Evolutionary conservation across 2,113 vertebrate species (phyloP).

Genomic region (Pholis gunnellus): DNA sequence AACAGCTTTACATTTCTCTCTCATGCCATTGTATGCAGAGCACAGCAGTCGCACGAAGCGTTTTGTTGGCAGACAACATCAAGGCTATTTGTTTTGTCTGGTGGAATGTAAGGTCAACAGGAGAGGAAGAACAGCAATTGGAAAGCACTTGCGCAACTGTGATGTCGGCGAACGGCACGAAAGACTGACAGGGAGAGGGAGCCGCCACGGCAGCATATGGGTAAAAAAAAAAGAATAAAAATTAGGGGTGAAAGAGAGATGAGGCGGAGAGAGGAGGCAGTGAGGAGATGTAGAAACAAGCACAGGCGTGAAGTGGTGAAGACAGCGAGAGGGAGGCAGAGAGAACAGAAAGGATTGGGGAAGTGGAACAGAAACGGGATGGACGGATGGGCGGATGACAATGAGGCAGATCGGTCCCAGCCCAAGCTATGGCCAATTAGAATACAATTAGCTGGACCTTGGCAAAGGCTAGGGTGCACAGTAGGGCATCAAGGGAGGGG

Average conservation of each 20-base stretch:
- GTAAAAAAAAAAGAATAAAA: not conserved
- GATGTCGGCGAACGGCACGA: slow-evolving; percentile 61
- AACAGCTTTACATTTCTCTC: slow-evolving; percentile 74
- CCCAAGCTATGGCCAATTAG: slow-evolving; percentile 81
- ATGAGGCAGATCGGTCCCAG: slow-evolving; percentile 80
- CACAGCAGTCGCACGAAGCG: slow-evolving; percentile 67
- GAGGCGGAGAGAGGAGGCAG: slow-evolving; percentile 37
- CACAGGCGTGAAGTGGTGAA: slow-evolving; percentile 52
- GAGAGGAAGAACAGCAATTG: slow-evolving; percentile 76
- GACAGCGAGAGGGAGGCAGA: slow-evolving; percentile 34
- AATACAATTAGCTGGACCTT: slow-evolving; percentile 87
- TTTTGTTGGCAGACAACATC: slow-evolving; percentile 76
- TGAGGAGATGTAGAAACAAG: slow-evolving; percentile 56
- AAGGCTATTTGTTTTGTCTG: slow-evolving; percentile 82
- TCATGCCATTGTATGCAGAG: slow-evolving; percentile 73
- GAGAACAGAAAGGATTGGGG: slow-evolving; percentile 48
- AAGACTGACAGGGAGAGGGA: slow-evolving; percentile 50
- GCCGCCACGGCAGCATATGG: slow-evolving; percentile 41
- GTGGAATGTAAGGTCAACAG: slow-evolving; percentile 78
- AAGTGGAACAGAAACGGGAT: slow-evolving; percentile 50
- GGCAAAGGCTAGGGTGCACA: slow-evolving; percentile 84
- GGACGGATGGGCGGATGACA: slow-evolving; percentile 75
- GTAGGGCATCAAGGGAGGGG: slow-evolving; percentile 72
- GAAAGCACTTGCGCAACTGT: slow-evolving; percentile 68
- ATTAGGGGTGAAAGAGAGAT: slow-evolving; percentile 47